A percentile compares a stretch with the other conserved stretches of the same genome.
phyloP scores from a whole-genome alignment of 2,888 invertebrate species.

The Phaedon cochleariae region DNA sequence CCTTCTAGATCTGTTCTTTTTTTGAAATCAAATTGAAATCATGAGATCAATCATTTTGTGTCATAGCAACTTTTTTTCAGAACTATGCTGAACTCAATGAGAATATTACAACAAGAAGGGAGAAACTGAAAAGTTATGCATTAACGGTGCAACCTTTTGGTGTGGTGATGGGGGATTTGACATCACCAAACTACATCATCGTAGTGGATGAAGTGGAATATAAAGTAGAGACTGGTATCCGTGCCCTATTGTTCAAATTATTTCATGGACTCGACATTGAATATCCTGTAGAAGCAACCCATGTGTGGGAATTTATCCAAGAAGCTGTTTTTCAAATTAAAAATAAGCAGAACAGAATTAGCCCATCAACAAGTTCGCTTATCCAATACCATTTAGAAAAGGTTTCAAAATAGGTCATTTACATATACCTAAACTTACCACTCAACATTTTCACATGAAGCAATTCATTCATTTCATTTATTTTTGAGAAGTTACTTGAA shows the following conservation, averaged over 20 bases:
- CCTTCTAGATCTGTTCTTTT: no score
- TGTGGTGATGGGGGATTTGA: conserved; percentile 9
- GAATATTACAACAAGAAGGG: conserved; percentile 9
- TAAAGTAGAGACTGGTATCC: conserved; percentile 21
- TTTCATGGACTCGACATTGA: conserved; percentile 19
- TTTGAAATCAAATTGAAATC: neutral
- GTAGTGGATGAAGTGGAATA: conserved; percentile 21
- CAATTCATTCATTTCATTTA: neutral
- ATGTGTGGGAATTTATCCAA: conserved; percentile 22
- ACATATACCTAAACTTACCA: neutral
- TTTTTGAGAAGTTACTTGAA: neutral
- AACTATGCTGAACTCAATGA: conserved; percentile 7
- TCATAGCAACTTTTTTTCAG: conserved; percentile 7
- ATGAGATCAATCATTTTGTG: neutral
- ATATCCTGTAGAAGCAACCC: conserved; percentile 16
- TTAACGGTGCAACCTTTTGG: conserved; percentile 10
- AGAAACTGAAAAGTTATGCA: conserved; percentile 7
- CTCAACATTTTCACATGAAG: neutral
- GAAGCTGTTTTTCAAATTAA: conserved; percentile 16
- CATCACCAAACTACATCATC: conserved; percentile 16
- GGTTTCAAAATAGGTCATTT: neutral
- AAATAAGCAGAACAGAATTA: conserved; percentile 7
- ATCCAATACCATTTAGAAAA: conserved; percentile 15
- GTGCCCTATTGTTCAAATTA: conserved; percentile 24
- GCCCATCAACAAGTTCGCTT: conserved; percentile 13